Evolutionary conservation across 2,113 vertebrate genomes (phyloP).

Genomic region (Osmerus eperlanus): DNA sequence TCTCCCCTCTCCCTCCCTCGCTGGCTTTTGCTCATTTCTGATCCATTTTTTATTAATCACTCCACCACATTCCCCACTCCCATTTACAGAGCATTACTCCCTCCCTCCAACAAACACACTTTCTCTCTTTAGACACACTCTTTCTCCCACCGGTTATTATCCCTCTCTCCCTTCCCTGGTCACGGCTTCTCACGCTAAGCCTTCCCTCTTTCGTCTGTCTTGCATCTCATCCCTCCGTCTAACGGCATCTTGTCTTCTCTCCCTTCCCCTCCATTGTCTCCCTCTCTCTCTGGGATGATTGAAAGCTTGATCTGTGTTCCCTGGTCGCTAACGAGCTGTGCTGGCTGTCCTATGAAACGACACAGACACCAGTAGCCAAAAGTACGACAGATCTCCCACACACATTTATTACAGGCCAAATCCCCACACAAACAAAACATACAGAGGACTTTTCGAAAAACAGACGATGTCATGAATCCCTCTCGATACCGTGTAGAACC

Average conservation of each 20-base stretch:
- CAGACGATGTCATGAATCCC: conserved; percentile 38
- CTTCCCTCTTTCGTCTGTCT: conserved; percentile 10
- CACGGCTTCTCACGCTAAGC: conserved; percentile 44
- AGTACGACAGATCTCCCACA: conserved; percentile 21
- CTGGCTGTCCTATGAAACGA: neutral
- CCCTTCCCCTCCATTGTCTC: conserved; percentile 1
- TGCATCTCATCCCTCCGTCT: conserved; percentile 18
- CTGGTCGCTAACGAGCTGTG: neutral
- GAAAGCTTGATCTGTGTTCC: conserved; percentile 4
- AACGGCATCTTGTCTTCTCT: conserved; percentile 21
- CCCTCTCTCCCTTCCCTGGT: conserved; percentile 52
- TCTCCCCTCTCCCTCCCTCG: conserved; percentile 5
- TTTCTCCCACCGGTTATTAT: conserved; percentile 48
- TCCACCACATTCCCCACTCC: conserved; percentile 30
- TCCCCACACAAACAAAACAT: conserved; percentile 22
- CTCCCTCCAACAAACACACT: neutral
- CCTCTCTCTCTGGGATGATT: neutral
- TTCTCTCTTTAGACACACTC: conserved; percentile 26
- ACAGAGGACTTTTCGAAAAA: conserved; percentile 12
- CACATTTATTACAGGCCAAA: conserved; percentile 42
- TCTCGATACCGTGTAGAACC: conserved; percentile 1
- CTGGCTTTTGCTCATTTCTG: conserved; percentile 33
- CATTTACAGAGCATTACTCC: conserved; percentile 14
- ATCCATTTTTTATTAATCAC: conserved; percentile 67
- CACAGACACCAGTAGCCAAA: conserved; percentile 9